Evolutionary conservation across 2,888 invertebrate genomes (phyloP).

Genomic region (Drosophila suboccidentalis): DNA sequence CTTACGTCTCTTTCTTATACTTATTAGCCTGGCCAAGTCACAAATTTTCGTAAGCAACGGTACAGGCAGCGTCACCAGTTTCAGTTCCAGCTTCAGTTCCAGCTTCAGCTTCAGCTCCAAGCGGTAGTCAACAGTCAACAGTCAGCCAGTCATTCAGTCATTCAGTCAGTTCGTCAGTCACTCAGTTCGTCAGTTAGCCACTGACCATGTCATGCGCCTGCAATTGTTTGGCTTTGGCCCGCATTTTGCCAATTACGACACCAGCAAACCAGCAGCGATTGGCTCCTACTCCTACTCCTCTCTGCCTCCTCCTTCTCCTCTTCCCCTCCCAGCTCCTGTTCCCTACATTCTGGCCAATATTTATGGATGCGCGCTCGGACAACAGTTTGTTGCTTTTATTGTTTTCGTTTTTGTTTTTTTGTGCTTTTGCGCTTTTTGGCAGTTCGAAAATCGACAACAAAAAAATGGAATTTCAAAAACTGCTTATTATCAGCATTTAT

Average conservation of each 20-base stretch:
- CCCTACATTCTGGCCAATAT: not conserved
- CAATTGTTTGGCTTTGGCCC: constrained; percentile 72
- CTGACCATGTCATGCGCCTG: constrained; percentile 71
- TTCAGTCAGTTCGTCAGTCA: constrained; percentile 9
- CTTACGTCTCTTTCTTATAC: constrained; percentile 18
- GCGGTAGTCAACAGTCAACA: constrained; percentile 29
- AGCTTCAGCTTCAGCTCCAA: constrained; percentile 4
- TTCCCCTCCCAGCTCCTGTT: not conserved
- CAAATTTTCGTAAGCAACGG: constrained; percentile 57
- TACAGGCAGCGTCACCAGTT: constrained; percentile 5
- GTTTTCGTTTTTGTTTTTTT: not conserved
- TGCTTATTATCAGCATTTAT: constrained; percentile 73
- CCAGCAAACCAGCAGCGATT: constrained; percentile 51
- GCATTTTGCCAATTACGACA: constrained; percentile 82
- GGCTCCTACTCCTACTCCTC: constrained; percentile 15
- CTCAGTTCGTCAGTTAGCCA: constrained; percentile 47
- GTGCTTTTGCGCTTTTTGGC: constrained; percentile 48
- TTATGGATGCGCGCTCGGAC: constrained; percentile 68
- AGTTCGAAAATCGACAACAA: constrained; percentile 38
- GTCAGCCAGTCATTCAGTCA: constrained; percentile 39
- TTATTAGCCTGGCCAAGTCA: constrained; percentile 55
- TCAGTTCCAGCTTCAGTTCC: not conserved
- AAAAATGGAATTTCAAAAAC: constrained; percentile 52
- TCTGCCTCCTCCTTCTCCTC: constrained; percentile 8
- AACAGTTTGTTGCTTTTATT: constrained; percentile 47